phyloP scores from a whole-genome alignment of 1,140 invertebrate species.

The Dufourea novaeangliae region DNA sequence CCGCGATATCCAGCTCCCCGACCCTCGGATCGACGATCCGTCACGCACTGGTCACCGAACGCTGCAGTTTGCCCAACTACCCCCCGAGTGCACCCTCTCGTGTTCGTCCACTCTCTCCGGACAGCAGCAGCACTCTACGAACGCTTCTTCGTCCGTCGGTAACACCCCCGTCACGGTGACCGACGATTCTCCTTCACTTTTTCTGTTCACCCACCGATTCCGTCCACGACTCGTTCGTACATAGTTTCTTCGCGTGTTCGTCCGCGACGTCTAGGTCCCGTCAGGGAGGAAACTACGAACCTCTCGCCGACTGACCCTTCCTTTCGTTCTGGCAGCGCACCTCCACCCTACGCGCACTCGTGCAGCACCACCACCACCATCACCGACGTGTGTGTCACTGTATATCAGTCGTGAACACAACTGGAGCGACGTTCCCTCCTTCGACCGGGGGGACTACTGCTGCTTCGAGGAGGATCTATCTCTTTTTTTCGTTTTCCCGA shows the following conservation, averaged over 20 bases:
- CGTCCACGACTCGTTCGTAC: too few species aligned
- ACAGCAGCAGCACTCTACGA: too few species aligned
- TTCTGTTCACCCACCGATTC: not conserved
- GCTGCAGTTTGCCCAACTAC: not conserved
- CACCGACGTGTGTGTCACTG: conserved; percentile 9
- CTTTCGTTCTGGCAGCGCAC: conserved; percentile 11
- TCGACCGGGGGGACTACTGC: not conserved
- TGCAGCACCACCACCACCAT: conserved; percentile 36
- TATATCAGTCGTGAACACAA: not conserved
- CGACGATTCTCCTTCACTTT: not conserved
- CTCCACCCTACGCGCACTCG: conserved; percentile 48
- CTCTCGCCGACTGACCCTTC: not conserved
- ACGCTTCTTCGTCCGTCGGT: not conserved
- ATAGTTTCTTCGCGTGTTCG: not conserved
- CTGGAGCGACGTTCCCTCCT: not conserved
- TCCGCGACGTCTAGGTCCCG: not conserved
- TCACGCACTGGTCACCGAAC: not conserved
- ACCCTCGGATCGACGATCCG: not conserved
- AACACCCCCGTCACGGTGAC: not conserved
- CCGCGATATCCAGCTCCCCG: too few species aligned
- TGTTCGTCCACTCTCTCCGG: not conserved
- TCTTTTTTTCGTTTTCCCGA: not conserved
- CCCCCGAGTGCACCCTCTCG: not conserved
- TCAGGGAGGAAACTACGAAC: not conserved
- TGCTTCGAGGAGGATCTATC: not conserved